These are phyloP conservation scores for Sipha flava DNA, from an alignment of 1,140 invertebrate species.

Conservation along the genomic window DNA sequence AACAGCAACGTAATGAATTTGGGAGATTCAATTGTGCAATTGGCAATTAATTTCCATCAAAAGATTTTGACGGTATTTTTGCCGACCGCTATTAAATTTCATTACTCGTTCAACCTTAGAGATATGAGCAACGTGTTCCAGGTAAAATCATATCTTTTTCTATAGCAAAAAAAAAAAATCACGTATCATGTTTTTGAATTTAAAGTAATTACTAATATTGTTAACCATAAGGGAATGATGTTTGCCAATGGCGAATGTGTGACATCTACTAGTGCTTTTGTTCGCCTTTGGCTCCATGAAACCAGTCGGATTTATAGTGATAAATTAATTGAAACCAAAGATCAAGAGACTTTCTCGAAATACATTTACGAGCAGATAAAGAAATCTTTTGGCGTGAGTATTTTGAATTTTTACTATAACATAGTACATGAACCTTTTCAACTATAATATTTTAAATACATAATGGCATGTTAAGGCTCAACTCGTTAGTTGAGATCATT, in stretches of 20 bases:
- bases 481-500: no score
- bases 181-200: no score
- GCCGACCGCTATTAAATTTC: constrained; percentile 89
- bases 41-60: constrained; percentile 66
- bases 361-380: constrained; percentile 66
- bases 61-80: constrained; percentile 68
- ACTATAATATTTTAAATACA: no score
- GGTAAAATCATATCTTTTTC: constrained; percentile 47
- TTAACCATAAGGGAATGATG: constrained; percentile 76
- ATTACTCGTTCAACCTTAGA: constrained; percentile 87
- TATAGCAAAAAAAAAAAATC: no score
- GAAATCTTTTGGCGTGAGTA: constrained; percentile 70
- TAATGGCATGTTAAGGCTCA: no score
- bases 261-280: constrained; percentile 57
- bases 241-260: constrained; percentile 73
- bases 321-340: constrained; percentile 65
- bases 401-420: no score
- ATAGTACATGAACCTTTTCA: no score
- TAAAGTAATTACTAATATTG: no score
- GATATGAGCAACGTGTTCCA: constrained; percentile 87
- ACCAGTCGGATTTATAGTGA: constrained; percentile 81
- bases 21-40: constrained; percentile 54
- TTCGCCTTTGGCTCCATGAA: constrained; percentile 83
- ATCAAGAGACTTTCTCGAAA: constrained; percentile 65
- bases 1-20: constrained; percentile 51